Percentiles rank a stretch among this genome's conserved stretches.
These are phyloP conservation scores for Pterostichus niger DNA, from an alignment of 2,888 invertebrate species.

Conservation along the genomic window DNA sequence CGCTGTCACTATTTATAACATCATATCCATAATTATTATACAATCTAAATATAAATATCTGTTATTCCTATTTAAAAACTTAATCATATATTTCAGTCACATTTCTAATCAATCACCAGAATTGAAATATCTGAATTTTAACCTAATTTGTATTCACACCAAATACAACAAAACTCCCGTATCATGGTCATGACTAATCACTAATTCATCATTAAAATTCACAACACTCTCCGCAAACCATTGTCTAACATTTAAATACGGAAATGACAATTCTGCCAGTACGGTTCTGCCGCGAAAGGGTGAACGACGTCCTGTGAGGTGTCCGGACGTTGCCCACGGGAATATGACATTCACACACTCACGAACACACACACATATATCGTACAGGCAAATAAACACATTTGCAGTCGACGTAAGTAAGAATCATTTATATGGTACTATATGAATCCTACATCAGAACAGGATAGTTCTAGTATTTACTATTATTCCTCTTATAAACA, in stretches of 20 bases:
- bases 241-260: neutral
- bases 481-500: neutral
- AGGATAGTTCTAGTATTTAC: neutral
- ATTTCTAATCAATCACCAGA: no score
- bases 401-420: neutral
- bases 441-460: neutral
- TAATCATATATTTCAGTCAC: no score
- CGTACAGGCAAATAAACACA: no score
- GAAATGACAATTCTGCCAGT: neutral
- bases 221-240: neutral
- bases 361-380: neutral
- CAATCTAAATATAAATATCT: no score
- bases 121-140: no score
- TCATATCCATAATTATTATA: no score
- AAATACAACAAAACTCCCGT: neutral
- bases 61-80: no score
- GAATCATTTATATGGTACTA: constrained; percentile 18
- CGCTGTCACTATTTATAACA: no score
- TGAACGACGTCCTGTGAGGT: constrained; percentile 20
- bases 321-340: constrained; percentile 30
- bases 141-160: no score
- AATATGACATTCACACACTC: constrained; percentile 27
- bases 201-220: constrained; percentile 10
- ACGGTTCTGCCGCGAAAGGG: neutral
- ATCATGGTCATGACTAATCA: neutral